These are phyloP conservation scores for Battus philenor DNA, from an alignment of 1,140 invertebrate species.

Conservation along the genomic window DNA sequence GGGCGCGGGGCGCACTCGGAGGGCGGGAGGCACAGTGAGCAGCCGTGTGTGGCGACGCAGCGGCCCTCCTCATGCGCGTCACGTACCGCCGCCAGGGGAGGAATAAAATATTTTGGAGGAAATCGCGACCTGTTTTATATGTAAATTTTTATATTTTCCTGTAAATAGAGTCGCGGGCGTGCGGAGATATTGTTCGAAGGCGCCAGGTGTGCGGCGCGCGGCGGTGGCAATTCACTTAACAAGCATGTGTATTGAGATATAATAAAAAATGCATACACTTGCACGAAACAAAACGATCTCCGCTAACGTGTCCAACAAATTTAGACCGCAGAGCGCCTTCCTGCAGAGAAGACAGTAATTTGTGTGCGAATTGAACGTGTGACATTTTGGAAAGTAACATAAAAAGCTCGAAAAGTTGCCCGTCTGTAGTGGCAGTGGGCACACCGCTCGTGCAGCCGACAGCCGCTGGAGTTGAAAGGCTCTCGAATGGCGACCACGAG, in stretches of 20 bases:
- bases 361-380: not conserved
- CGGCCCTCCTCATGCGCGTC: constrained; percentile 30
- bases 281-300: too few species aligned
- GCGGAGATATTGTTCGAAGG: constrained; percentile 41
- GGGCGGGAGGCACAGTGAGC: constrained; percentile 36
- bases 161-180: constrained; percentile 29
- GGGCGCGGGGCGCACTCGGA: too few species aligned
- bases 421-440: too few species aligned
- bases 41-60: constrained; percentile 23
- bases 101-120: constrained; percentile 56
- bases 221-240: not conserved
- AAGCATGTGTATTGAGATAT: not conserved
- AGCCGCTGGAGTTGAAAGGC: too few species aligned
- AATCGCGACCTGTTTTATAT: constrained; percentile 60
- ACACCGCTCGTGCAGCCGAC: too few species aligned
- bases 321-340: too few species aligned
- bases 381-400: too few species aligned
- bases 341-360: not conserved
- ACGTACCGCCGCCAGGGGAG: constrained; percentile 62
- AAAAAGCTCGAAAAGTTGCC: too few species aligned
- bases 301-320: too few species aligned
- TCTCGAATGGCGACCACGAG: too few species aligned
- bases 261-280: not conserved
- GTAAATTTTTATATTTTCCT: constrained; percentile 65
- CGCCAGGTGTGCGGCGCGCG: constrained; percentile 26